Percentiles rank a stretch among this genome's conserved stretches.
Evolutionary conservation across 2,113 vertebrate genomes (phyloP).

Genomic region (Pheucticus melanocephalus): DNA sequence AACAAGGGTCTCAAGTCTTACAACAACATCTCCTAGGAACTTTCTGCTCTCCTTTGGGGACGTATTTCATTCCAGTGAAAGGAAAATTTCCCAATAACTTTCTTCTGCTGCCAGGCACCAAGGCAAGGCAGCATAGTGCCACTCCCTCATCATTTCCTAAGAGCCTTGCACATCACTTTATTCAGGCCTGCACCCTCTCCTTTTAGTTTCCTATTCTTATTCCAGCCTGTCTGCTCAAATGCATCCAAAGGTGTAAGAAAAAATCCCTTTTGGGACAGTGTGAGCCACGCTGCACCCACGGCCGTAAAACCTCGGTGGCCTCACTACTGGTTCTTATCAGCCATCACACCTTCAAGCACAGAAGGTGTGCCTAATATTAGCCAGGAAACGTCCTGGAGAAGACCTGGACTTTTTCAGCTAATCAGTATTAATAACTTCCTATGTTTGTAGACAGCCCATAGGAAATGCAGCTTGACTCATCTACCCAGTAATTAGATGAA

Average conservation of each 20-base stretch:
- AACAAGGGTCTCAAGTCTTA: not conserved
- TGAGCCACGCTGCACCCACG: not conserved
- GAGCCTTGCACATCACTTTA: not conserved
- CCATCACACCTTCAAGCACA: conserved; percentile 36
- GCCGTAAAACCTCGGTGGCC: not conserved
- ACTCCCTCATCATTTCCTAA: not conserved
- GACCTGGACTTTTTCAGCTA: conserved; percentile 53
- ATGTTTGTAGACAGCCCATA: conserved; percentile 56
- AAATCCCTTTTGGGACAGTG: not conserved
- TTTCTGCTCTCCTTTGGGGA: not conserved
- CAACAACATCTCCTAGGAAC: not conserved
- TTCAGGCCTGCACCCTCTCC: not conserved
- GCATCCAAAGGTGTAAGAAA: not conserved
- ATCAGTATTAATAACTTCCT: conserved; percentile 60
- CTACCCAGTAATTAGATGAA: conserved; percentile 56
- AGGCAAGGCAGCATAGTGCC: not conserved
- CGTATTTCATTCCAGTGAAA: not conserved
- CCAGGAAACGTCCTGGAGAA: conserved; percentile 50
- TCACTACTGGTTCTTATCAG: conserved; percentile 56
- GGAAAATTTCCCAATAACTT: conserved; percentile 7
- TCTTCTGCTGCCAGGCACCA: not conserved
- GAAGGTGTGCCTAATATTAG: conserved; percentile 52
- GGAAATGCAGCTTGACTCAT: conserved; percentile 61
- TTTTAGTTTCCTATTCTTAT: not conserved
- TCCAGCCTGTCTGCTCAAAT: not conserved